Percentiles rank a stretch among this genome's conserved stretches.
Evolutionary conservation across 2,113 vertebrate species (phyloP).

Genomic region (Triplophysa tibetana): DNA sequence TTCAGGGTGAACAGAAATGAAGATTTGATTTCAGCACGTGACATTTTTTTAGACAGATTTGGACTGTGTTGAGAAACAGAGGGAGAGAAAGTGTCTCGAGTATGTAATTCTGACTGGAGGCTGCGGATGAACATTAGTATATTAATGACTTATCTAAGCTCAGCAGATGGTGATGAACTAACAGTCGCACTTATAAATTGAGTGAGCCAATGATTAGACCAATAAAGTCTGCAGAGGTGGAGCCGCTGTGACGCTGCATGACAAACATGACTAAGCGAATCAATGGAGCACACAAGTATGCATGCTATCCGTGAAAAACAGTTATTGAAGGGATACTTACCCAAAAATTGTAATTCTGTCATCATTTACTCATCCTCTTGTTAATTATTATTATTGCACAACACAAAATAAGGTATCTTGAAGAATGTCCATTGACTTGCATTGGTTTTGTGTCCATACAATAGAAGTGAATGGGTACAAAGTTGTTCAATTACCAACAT

Average conservation of each 20-base stretch:
- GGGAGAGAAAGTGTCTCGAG: not conserved
- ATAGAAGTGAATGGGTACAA: too few species aligned
- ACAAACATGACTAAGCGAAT: slow-evolving; percentile 48
- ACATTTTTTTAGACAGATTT: slow-evolving; percentile 61
- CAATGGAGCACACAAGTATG: not conserved
- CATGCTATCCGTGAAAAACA: not conserved
- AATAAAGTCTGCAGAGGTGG: slow-evolving; percentile 60
- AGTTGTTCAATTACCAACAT: too few species aligned
- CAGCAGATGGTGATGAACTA: slow-evolving; percentile 72
- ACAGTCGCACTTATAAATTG: slow-evolving; percentile 69
- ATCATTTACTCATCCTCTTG: too few species aligned
- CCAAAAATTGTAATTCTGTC: too few species aligned
- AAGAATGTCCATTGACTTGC: too few species aligned
- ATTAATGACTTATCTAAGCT: slow-evolving; percentile 77
- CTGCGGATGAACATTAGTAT: slow-evolving; percentile 64
- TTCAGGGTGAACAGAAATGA: slow-evolving; percentile 60
- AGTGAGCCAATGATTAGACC: slow-evolving; percentile 69
- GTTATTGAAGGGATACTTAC: too few species aligned
- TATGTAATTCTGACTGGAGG: slow-evolving; percentile 72
- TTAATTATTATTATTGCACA: too few species aligned
- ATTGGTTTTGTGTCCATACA: too few species aligned
- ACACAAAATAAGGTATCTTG: too few species aligned
- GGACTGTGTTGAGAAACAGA: slow-evolving; percentile 45
- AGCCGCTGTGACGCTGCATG: slow-evolving; percentile 58
- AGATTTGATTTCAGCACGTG: slow-evolving; percentile 56